Conservation (phyloP, 2,113 vertebrate species). For the Grantiella picta region DNA sequence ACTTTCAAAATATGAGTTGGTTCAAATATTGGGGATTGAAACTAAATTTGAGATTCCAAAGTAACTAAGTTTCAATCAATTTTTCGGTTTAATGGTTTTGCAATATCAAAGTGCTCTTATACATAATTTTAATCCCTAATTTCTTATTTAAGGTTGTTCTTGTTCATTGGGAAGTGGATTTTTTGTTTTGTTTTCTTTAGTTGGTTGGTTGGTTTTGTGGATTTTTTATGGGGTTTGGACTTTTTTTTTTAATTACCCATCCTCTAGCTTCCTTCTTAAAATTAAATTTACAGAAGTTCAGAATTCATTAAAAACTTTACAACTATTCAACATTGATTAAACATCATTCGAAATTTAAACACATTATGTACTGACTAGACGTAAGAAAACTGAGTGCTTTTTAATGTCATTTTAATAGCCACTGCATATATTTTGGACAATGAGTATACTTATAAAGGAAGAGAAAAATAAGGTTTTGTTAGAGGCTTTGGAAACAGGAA, state of each 20-base stretch:
- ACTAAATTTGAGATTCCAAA: not conserved
- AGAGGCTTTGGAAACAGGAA: not conserved
- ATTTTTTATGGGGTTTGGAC: not conserved
- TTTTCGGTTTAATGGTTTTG: not conserved
- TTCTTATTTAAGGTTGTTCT: not conserved
- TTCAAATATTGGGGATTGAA: not conserved
- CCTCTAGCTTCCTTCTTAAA: not conserved
- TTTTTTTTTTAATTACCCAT: not conserved
- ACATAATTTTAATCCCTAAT: not conserved
- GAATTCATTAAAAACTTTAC: not conserved
- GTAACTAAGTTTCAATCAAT: not conserved
- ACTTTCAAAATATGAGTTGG: no score
- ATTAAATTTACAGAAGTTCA: not conserved
- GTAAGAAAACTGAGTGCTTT: not conserved
- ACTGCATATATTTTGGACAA: not conserved
- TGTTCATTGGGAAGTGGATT: not conserved
- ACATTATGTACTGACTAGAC: not conserved
- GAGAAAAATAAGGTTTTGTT: not conserved
- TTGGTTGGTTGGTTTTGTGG: not conserved
- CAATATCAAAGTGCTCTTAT: not conserved
- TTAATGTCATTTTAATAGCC: constrained; percentile 8
- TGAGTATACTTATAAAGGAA: not conserved
- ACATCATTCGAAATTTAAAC: not conserved
- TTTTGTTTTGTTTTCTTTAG: not conserved
- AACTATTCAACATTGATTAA: not conserved